phyloP scores from a whole-genome alignment of 2,888 invertebrate genomes.

The Tinea trinotella region DNA sequence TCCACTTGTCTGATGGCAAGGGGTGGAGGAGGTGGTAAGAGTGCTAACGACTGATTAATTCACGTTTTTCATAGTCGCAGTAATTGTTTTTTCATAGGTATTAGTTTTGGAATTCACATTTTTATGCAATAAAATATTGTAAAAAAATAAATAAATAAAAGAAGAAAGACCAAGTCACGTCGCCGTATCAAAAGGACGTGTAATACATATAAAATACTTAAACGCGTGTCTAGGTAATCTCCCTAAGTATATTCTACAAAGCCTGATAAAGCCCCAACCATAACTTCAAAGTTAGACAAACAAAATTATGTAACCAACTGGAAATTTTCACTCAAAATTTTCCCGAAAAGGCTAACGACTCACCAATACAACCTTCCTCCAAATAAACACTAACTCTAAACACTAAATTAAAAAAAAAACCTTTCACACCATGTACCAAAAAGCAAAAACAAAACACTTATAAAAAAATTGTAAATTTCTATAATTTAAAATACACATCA shows the following conservation, averaged over 20 bases:
- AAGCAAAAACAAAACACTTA: not conserved
- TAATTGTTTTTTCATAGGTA: too few species aligned
- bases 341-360: not conserved
- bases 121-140: too few species aligned
- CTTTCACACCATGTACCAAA: not conserved
- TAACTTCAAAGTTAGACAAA: not conserved
- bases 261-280: not conserved
- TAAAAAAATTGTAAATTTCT: not conserved
- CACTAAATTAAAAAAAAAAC: conserved; percentile 4
- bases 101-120: too few species aligned
- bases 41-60: too few species aligned
- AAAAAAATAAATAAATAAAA: not conserved
- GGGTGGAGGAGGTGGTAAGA: too few species aligned
- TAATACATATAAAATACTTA: not conserved
- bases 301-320: conserved; percentile 5
- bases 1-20: too few species aligned
- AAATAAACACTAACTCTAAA: not conserved
- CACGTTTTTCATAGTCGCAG: too few species aligned
- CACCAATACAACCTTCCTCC: not conserved
- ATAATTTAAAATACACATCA: conserved; percentile 12
- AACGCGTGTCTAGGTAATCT: not conserved
- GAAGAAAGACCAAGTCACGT: not conserved
- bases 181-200: not conserved
- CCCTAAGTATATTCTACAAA: not conserved
- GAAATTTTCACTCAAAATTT: not conserved